These are phyloP conservation scores for Periophthalmus magnuspinnatus DNA, from an alignment of 2,797 vertebrate genomes.

Conservation along the genomic window DNA sequence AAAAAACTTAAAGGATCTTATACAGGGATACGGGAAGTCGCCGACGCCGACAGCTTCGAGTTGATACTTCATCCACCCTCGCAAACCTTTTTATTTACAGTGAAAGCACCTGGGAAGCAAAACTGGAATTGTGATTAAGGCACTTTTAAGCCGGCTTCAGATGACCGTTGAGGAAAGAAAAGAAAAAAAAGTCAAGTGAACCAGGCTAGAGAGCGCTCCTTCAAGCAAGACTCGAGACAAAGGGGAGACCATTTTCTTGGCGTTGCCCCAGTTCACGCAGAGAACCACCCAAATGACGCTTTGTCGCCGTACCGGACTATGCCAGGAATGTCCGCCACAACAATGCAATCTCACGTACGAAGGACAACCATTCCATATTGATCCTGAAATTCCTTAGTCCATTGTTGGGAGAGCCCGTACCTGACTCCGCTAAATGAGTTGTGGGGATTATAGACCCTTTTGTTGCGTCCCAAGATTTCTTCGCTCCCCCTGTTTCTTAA, in stretches of 20 bases:
- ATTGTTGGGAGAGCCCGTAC: constrained; percentile 34
- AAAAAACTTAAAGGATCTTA: too few relatives aligned
- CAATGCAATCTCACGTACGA: constrained; percentile 4
- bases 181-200: neutral
- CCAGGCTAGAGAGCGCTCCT: neutral
- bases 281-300: constrained; percentile 31
- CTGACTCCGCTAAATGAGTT: constrained; percentile 43
- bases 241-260: constrained; percentile 8
- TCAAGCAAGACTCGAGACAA: neutral
- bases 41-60: constrained; percentile 43
- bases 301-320: constrained; percentile 20
- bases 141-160: constrained; percentile 54
- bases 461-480: constrained; percentile 44
- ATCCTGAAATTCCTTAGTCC: constrained; percentile 26
- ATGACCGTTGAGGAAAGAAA: constrained; percentile 19
- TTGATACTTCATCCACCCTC: neutral
- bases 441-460: constrained; percentile 51
- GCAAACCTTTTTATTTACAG: constrained; percentile 15
- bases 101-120: constrained; percentile 53
- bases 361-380: constrained; percentile 10
- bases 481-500: constrained; percentile 43
- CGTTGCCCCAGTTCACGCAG: constrained; percentile 17
- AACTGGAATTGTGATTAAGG: constrained; percentile 21
- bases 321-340: constrained; percentile 27
- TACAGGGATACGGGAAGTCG: neutral